Base-by-base conservation (phyloP, 2,113 vertebrate genomes). In the Tragulus kanchil region DNA sequence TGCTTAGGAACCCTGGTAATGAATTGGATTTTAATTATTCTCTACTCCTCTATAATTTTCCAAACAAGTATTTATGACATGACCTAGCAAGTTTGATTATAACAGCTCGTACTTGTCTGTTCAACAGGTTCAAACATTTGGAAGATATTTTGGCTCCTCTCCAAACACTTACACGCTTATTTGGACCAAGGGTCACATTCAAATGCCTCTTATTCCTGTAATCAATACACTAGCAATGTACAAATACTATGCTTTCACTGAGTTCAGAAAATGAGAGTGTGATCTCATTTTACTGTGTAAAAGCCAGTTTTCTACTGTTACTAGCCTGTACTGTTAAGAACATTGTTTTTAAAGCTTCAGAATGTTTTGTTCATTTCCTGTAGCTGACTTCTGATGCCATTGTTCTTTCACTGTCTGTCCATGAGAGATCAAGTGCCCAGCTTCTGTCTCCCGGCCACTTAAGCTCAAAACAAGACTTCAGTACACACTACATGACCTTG, bases 11-110 rank as follows among this genome's bases (percentile, higher is more conserved):
- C 45, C 10, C 21, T 75, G 45, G 19, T 31, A 69, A 96, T 79
- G 73, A 92, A 87, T 61, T 89, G 31, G 61, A 83, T 92, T 97
- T 96, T 95, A 95, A 95, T 91, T 93, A 52, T 90, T 93, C 71
- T 94, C 45, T 62, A 26, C 31, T 96, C 42, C 8, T 73, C 67
- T 59, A 5, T 77, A 82, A 95, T 82, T 93, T 96, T 78, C 77
- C 56, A 90, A 89, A 75, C 31, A 93, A 65, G 28, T 90, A 95
- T 77, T 87, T 81, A 84, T 56, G 78, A 93, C 83, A 77, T 92
- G 83, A 73, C 93, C 92, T 42, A 85, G 25, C 82, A 97, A 85
- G 16, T 25, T 48, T 75, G 25, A 26, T 65, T 21, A 62, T 11
- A n/a, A 58, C 17, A 83, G 1, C 12, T 94, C 26, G 58, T 17